Evolutionary conservation across 1,140 invertebrate genomes (phyloP), one percentile per base, ranked within the genome.

Genomic region (Neocloeon triangulifer): DNA sequence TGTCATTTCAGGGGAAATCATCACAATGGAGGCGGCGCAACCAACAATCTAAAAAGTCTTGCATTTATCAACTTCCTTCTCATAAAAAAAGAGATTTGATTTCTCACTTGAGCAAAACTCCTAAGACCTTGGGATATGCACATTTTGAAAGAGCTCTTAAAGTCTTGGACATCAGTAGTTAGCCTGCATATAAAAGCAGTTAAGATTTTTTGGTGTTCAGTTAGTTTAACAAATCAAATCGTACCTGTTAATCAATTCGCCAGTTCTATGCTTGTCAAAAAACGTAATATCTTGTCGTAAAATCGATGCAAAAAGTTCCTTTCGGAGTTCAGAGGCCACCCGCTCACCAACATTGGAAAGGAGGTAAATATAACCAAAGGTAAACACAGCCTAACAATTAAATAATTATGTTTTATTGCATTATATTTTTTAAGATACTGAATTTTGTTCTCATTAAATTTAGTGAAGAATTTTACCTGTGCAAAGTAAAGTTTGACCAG

Each of bases 81-180:
- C 5, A 30, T 17, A 10, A 10, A 30, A 2, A 13, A 12, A 5
- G 14, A 25, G 3, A 6, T 25, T 25, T 12, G 3, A 25, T 6
- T 12, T 16, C 10, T 33, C 40, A 79, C 73, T 60, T 92, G 86
- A 8, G 82, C 75, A 10, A 64, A 49, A 34, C 79, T 84, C 41
- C 79, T 59, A 22, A 94, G 46, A 2, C 89, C 88, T 50, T 88
- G 82, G 4, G 86, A 81, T 34, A 95, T 70, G 27, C 72, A 76
- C 39, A 77, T 65, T 52, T 95, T 95, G 47, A 95, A 95, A 4
- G 79, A 79, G 43, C 85, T 88, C 57, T 96, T 95, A 46, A 95
- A 95, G 44, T 95, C 88, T 54, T 95, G 89, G 13, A 95, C 74
- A 61, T 96, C 89, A 39, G 73, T 68, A 16, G 85, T 91, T 33